phyloP scores from a whole-genome alignment of 2,113 vertebrate species.

The Alethe diademata region DNA sequence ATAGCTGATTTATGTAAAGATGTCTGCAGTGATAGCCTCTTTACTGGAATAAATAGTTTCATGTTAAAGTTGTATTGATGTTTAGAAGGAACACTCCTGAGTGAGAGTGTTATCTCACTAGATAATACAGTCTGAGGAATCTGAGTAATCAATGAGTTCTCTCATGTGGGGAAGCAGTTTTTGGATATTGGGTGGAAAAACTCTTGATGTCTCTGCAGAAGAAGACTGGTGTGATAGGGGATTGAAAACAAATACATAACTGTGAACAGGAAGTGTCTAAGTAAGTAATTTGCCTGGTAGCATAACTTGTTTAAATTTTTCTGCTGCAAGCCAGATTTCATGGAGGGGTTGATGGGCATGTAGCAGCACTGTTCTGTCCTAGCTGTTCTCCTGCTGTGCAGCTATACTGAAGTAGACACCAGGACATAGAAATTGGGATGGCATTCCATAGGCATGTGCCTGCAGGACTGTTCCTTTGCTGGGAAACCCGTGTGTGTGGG shows the following conservation, averaged over 20 bases:
- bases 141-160: not conserved
- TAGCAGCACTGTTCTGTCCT: not conserved
- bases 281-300: not conserved
- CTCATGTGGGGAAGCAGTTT: not conserved
- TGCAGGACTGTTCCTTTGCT: not conserved
- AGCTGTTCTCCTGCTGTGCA: not conserved
- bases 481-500: rapidly evolving
- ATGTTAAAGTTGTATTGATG: not conserved
- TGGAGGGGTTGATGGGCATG: not conserved
- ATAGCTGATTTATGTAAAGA: not conserved
- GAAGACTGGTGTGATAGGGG: not conserved
- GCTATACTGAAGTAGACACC: not conserved
- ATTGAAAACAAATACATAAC: not conserved
- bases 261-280: not conserved
- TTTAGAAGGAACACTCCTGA: not conserved
- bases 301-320: not conserved
- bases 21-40: not conserved
- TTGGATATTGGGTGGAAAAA: not conserved
- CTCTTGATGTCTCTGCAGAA: not conserved
- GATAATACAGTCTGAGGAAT: not conserved
- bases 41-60: not conserved
- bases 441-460: rapidly evolving
- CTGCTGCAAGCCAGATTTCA: not conserved
- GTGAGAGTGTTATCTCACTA: not conserved
- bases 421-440: rapidly evolving